Evolutionary conservation across 2,797 vertebrate genomes (phyloP).

Genomic region (Malurus splendens): DNA sequence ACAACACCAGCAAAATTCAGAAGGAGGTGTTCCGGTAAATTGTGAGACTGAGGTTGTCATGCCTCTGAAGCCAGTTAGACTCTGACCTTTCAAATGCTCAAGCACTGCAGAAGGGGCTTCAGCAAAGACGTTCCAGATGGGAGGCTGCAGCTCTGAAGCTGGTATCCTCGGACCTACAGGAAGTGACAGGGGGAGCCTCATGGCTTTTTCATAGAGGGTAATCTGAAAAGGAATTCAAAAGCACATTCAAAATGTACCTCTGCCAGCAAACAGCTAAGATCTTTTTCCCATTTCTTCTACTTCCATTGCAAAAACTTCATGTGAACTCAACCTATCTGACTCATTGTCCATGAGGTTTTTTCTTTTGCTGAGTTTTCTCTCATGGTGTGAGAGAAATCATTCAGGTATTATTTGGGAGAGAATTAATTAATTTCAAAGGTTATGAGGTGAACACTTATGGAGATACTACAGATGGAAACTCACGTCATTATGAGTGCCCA

Average conservation of each 20-base stretch:
- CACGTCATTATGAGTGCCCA: background rate
- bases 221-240: slow-evolving; percentile 44
- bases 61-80: background rate
- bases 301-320: background rate
- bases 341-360: background rate
- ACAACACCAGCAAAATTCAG: background rate
- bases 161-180: background rate
- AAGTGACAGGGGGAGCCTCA: slow-evolving; percentile 27
- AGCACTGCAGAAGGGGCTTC: slow-evolving; percentile 42
- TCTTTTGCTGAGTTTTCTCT: background rate
- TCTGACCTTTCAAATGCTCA: slow-evolving; percentile 50
- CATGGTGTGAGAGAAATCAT: background rate
- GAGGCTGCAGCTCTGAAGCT: slow-evolving; percentile 24
- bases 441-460: background rate
- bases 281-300: background rate
- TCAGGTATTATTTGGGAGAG: background rate
- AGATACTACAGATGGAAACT: background rate
- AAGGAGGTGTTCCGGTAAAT: background rate
- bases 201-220: slow-evolving; percentile 15
- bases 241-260: background rate
- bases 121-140: slow-evolving; percentile 55
- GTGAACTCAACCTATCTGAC: background rate
- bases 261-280: background rate
- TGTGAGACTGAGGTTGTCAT: background rate
- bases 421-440: background rate